Base-by-base conservation (phyloP, 2,888 invertebrate genomes). In the Fabriciana adippe region DNA sequence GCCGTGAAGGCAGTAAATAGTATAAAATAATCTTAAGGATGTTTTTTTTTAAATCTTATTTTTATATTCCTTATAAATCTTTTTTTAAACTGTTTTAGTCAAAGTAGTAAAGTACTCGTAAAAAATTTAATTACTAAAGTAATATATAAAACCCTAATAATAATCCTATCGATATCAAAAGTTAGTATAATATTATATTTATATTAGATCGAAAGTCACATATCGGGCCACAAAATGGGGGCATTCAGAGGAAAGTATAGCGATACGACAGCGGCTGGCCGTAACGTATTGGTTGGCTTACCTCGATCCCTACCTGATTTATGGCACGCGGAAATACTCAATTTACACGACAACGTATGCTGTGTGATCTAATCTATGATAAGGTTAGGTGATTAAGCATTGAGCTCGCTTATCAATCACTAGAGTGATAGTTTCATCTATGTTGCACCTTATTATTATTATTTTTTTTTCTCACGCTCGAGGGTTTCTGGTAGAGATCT, bases 291-390 rank as follows among this genome's bases (percentile, higher is more conserved):
- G 88, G 85, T 78, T 77, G 85, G 90, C 88, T 91, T 89, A 88
- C 85, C 82, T 78, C 81, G 81, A 84, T 83, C 87, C 87, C 87
- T 85, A 88, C 88, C 89, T 91, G 91, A 92, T 92, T 92, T 92
- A 92, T 89, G 79, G 86, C 82, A 79, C 78, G 82, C 83, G 88
- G 86, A 89, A 89, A 92, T 90, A 90, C 89, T 87, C 89, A 88
- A 90, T 90, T 91, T 90, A 90, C 89, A 87, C 87, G 86, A 85
- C 84, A 84, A 79, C 80, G 72, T 75, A 74, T 73, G 70, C 75
- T 73, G 63, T 68, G 71, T 76, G 81, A 81, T 83, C 79, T 84
- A 81, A 86, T 85, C 81, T 79, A 76, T 78, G 84, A 84, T 86
- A 83, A 82, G 78, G 72, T 73, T 63, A 57, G 64, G 64, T 66